Evolutionary conservation across 1,140 invertebrate species (phyloP).

Genomic region (Macrobrachium nipponense): DNA sequence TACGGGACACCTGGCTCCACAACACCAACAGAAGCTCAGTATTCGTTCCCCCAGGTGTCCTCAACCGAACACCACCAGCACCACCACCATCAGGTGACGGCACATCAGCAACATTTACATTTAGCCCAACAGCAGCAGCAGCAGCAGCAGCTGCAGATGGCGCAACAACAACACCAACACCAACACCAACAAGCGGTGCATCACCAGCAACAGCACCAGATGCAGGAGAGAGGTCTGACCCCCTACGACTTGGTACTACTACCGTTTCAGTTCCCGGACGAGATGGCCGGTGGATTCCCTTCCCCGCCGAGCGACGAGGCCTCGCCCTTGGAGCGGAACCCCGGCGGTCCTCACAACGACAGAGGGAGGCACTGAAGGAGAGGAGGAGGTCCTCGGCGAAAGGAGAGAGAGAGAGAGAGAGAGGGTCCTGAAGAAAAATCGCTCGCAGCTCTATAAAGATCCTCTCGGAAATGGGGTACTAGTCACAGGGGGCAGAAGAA

Average conservation of each 20-base stretch:
- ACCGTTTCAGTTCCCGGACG: not conserved
- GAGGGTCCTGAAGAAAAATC: too few species aligned
- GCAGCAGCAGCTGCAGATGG: constrained; percentile 23
- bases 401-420: too few species aligned
- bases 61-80: not conserved
- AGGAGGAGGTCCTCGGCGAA: too few species aligned
- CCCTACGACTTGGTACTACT: not conserved
- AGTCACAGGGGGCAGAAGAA: too few species aligned
- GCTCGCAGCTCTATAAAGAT: too few species aligned
- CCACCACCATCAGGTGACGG: constrained; percentile 13
- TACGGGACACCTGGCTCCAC: not conserved
- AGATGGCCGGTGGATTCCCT: too few species aligned
- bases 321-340: too few species aligned
- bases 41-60: not conserved
- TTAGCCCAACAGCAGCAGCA: constrained; percentile 21
- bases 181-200: not conserved
- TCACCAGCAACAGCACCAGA: not conserved
- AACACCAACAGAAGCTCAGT: not conserved
- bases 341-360: too few species aligned
- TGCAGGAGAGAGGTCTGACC: not conserved
- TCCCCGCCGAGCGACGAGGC: too few species aligned
- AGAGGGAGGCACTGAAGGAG: too few species aligned
- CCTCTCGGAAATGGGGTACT: too few species aligned
- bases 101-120: constrained; percentile 18
- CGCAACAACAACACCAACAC: not conserved